Evolutionary conservation across 2,888 invertebrate genomes (phyloP).

Genomic region (Nebria brevicollis): DNA sequence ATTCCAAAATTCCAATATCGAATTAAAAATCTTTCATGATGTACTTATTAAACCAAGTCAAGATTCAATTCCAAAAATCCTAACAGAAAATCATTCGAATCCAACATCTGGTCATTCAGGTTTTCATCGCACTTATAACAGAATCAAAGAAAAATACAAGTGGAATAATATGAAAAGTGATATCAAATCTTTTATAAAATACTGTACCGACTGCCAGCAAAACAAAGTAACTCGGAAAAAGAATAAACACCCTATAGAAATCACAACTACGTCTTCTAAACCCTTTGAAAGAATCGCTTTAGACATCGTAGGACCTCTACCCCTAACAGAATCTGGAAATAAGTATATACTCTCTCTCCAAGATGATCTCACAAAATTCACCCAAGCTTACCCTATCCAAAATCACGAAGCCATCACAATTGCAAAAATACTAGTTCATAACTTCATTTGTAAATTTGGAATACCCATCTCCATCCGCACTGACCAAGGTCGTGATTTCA

Average conservation of each 20-base stretch:
- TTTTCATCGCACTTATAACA: constrained; percentile 50
- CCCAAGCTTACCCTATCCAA: constrained; percentile 53
- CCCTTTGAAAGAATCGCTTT: constrained; percentile 54
- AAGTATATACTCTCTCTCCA: constrained; percentile 57
- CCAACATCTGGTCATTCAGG: too few species aligned
- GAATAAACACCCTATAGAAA: constrained; percentile 52
- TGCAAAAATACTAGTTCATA: constrained; percentile 50
- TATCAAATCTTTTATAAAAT: constrained; percentile 53
- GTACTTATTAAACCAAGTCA: too few species aligned
- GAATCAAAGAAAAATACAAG: constrained; percentile 52
- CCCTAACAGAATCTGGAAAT: constrained; percentile 53
- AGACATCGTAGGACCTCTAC: constrained; percentile 57
- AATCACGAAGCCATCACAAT: constrained; percentile 56
- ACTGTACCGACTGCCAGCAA: constrained; percentile 52
- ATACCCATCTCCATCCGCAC: constrained; percentile 39
- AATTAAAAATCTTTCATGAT: too few species aligned
- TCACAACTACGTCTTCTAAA: constrained; percentile 51
- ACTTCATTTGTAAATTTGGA: constrained; percentile 51
- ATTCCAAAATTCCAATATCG: too few species aligned
- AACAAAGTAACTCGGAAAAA: constrained; percentile 49
- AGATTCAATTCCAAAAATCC: too few species aligned
- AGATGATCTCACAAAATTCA: constrained; percentile 58
- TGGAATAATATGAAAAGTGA: constrained; percentile 56
- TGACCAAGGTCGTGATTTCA: constrained; percentile 36
- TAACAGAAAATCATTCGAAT: too few species aligned